Conservation (phyloP, 2,797 vertebrate species). For the Nasua narica region DNA sequence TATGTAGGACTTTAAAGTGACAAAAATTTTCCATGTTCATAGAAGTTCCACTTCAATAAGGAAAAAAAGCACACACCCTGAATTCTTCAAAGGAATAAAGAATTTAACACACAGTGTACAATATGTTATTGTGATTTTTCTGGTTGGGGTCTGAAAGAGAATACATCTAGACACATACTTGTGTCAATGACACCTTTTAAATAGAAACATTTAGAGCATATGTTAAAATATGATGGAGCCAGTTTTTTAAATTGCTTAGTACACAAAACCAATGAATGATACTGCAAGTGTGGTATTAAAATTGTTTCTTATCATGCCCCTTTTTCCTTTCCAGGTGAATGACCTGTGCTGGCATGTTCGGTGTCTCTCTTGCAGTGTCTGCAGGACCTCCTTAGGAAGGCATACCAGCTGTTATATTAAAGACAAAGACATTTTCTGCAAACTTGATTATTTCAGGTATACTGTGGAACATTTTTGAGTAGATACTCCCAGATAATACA, state of each 20-base stretch:
- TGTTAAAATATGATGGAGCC: not conserved
- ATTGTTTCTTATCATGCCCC: not conserved
- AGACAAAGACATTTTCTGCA: conserved; percentile 97
- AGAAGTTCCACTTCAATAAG: not conserved
- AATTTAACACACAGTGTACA: not conserved
- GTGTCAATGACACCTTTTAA: not conserved
- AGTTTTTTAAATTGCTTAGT: not conserved
- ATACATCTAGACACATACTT: not conserved
- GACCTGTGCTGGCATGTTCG: conserved; percentile 97
- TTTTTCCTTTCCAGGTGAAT: conserved; percentile 88
- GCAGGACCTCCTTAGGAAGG: conserved; percentile 92
- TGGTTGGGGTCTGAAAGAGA: not conserved
- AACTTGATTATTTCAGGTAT: conserved; percentile 98
- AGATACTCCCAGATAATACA: not conserved
- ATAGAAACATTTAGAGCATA: not conserved
- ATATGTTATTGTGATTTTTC: not conserved
- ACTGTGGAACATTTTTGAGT: not conserved
- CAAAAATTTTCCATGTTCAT: not conserved
- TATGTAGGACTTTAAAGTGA: not conserved
- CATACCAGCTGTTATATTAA: conserved; percentile 97
- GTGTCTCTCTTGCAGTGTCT: conserved; percentile 96
- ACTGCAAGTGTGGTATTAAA: too few relatives aligned
- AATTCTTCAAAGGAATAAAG: not conserved
- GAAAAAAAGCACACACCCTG: not conserved
- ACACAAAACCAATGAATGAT: not conserved